phyloP scores from a whole-genome alignment of 1,140 invertebrate genomes.

The Magallana gigas region DNA sequence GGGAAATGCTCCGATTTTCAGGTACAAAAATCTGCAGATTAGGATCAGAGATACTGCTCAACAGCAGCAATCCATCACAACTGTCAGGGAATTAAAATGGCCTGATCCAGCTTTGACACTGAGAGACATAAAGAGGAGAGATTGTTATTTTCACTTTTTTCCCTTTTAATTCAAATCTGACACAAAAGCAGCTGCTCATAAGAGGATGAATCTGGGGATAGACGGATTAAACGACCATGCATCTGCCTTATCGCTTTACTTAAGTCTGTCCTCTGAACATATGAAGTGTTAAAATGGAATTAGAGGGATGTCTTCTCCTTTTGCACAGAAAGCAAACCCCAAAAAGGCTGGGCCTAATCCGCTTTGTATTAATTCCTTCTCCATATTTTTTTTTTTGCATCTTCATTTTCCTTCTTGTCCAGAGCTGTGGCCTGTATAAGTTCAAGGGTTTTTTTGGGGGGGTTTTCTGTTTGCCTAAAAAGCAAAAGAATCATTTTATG shows the following conservation, averaged over 20 bases:
- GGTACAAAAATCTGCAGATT: slow-evolving; percentile 24
- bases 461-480: not conserved
- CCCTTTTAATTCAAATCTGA: slow-evolving; percentile 34
- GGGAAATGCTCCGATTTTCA: too few species aligned
- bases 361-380: slow-evolving; percentile 28
- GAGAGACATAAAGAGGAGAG: slow-evolving; percentile 32
- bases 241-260: slow-evolving; percentile 35
- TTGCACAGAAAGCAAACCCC: slow-evolving; percentile 9
- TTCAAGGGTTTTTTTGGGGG: slow-evolving; percentile 2
- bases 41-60: not conserved
- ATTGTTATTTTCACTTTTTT: slow-evolving; percentile 29
- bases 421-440: not conserved
- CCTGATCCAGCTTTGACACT: slow-evolving; percentile 22
- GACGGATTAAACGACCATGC: slow-evolving; percentile 28
- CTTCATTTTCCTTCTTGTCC: slow-evolving; percentile 11
- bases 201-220: slow-evolving; percentile 30
- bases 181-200: slow-evolving; percentile 29
- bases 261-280: slow-evolving; percentile 13
- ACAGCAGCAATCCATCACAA: slow-evolving; percentile 17
- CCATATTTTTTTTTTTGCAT: not conserved
- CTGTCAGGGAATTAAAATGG: slow-evolving; percentile 21
- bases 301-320: slow-evolving; percentile 28
- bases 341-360: slow-evolving; percentile 25
- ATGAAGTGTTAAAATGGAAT: slow-evolving; percentile 36
- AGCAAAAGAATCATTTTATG: too few species aligned